A percentile compares a stretch with the other conserved stretches of the same genome.
Evolutionary conservation across 2,797 vertebrate genomes (phyloP).

Genomic region (Hemibagrus guttatus): DNA sequence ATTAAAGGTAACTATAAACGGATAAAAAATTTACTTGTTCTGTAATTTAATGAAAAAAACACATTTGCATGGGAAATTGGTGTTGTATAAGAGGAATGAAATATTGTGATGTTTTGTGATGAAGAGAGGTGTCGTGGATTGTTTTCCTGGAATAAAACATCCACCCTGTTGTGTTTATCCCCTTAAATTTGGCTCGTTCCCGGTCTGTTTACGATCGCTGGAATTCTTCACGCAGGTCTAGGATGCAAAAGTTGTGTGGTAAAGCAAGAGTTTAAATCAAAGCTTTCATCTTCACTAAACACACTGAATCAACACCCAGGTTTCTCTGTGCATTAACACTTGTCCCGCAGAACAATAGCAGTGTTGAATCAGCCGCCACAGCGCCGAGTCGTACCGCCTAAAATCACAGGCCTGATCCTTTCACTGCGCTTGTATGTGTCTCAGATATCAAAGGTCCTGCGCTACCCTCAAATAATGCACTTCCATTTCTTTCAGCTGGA

Average conservation of each 20-base stretch:
- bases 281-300: constrained; percentile 22
- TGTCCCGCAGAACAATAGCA: constrained; percentile 58
- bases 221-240: background rate
- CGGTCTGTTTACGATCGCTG: background rate
- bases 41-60: no score
- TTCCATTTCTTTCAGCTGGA: constrained; percentile 68
- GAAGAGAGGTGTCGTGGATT: background rate
- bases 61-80: no score
- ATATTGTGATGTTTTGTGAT: no score
- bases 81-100: no score
- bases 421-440: constrained; percentile 64
- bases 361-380: constrained; percentile 63
- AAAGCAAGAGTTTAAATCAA: constrained; percentile 22
- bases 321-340: constrained; percentile 32
- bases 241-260: background rate
- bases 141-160: background rate
- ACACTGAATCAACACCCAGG: constrained; percentile 39
- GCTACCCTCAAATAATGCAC: constrained; percentile 63
- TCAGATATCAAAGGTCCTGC: constrained; percentile 77
- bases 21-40: no score
- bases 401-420: constrained; percentile 69
- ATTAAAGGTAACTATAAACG: no score
- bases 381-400: constrained; percentile 59
- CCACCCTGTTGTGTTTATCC: background rate
- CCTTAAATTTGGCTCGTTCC: background rate